Evolutionary conservation across 2,797 vertebrate genomes (phyloP), one percentile per base, ranked within the genome.

Genomic region (Manis crassicaudata): DNA sequence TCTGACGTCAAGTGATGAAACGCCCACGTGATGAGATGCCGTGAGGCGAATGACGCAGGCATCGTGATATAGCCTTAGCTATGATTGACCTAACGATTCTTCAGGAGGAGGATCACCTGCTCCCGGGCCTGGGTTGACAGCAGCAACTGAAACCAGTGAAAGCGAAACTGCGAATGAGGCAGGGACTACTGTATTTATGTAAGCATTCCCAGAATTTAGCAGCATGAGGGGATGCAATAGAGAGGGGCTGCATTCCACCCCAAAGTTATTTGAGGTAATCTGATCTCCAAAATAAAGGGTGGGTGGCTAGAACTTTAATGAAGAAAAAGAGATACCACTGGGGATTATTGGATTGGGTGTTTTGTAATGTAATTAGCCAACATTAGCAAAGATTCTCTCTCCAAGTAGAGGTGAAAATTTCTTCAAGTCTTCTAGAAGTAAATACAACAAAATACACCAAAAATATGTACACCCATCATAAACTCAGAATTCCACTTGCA

Each of bases 401-500:
- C 73, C 52, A 46, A 4, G 2, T 46, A 80, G 68, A 35, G 92
- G 40, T 73, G 32, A 72, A 94, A 92, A 62, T 35, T 25, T 72
- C 13, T 76, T 87, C 35, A 79, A 83, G n/a, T 37, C 62, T 85
- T 80, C 50, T 85, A 17, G 21, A 81, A 96, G 11, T 70, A 76
- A 83, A 86, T 65, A 92, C n/a, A 95, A 18, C 40, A 77, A 89
- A 92, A 46, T 76, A 40, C 54, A 58, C 75, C 2, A 60, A 93
- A 95, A 83, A 35, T 62, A 52, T 54, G 20, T 8, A 58, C 50
- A 76, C 67, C 18, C 18, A 54, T 67, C 46, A 46, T 25, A 77
- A 40, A 62, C 40, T 17, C 54, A 46, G 86, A 96, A 76, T 76
- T 81, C 65, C 50, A 91, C 67, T 70, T 84, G 16, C 10, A 90